Conservation (phyloP, 2,113 vertebrate genomes). For the Peromyscus californicus region DNA sequence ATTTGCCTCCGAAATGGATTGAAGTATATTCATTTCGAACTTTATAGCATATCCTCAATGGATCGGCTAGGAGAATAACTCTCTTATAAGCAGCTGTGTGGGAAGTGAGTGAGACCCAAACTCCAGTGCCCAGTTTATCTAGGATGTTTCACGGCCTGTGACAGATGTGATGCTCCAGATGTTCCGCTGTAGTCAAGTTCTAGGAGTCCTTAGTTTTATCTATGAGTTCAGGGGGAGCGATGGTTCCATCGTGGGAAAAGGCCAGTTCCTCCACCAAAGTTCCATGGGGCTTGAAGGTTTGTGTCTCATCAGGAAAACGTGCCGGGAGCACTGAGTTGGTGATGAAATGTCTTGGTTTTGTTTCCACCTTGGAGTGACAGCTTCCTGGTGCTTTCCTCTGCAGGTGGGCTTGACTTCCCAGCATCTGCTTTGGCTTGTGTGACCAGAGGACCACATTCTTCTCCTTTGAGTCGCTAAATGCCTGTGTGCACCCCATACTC, state of each 20-base stretch:
- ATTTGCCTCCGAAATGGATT: conserved; percentile 28
- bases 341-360: not conserved
- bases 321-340: not conserved
- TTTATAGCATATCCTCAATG: not conserved
- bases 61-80: not conserved
- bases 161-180: not conserved
- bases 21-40: conserved; percentile 38
- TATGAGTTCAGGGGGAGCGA: fast-evolving
- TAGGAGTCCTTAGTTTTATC: not conserved
- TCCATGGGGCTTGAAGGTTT: not conserved
- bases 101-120: not conserved
- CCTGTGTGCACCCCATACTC: not conserved
- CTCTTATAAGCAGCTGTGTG: not conserved
- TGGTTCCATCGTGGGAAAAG: not conserved
- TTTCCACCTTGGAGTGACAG: conserved; percentile 33
- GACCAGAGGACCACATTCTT: not conserved
- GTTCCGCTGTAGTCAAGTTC: not conserved
- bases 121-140: not conserved
- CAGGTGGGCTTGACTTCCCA: conserved; percentile 56
- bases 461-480: conserved; percentile 16
- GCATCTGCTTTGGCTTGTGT: not conserved
- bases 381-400: not conserved
- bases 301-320: not conserved
- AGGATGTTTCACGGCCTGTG: not conserved
- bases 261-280: not conserved